Evolutionary conservation across 92 coral and sea anemone species (phyloP), one percentile per base, ranked within the genome.

Genomic region (Umimayanthus kanabou): DNA sequence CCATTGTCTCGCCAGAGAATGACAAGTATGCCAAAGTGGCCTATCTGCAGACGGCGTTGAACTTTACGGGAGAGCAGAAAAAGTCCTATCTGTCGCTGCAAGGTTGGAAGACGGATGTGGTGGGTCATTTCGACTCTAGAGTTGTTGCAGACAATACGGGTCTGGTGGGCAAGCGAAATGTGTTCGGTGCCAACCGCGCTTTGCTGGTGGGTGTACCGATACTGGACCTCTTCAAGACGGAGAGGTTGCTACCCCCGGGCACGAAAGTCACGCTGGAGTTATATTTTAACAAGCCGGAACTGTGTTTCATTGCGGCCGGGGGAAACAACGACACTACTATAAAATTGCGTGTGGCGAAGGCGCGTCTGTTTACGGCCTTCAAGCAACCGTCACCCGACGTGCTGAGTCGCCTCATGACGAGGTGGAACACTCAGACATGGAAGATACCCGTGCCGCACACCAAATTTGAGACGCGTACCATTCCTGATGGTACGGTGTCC

Each of bases 171-270:
- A 87, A 67, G 30, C 0, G 58, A 0, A 45, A 78, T 10, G 58
- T 73, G 4, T 8, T 15, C 6, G 64, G 22, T 0, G 45, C n/a
- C 4, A 49, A 53, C 5, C 73, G 73, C 47, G 66, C 29, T 39
- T 88, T n/a, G 57, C 6, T 90, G 40, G 66, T 90, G 25, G 92
- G 92, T 0, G 79, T 90, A 16, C 89, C 87, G 0, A 76, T 85
- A 0, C 67, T 53, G 20, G 86, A 90, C 7, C 14, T 89, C 5
- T 76, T 78, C 57, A 76, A 83, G 57, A 11, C 61, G 0, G 73
- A 89, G 14, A 79, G 69, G 74, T 23, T 89, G 65, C 53, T 89
- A 30, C 77, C 84, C 2, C 74, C 82, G 11, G 42, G 61, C 16
- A 15, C 55, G 53, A 76, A 89, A 85, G 55, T 89, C 13, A 79